Conservation (phyloP, 53 echinoderm and acorn worm species). For the Stichopus horrens region DNA sequence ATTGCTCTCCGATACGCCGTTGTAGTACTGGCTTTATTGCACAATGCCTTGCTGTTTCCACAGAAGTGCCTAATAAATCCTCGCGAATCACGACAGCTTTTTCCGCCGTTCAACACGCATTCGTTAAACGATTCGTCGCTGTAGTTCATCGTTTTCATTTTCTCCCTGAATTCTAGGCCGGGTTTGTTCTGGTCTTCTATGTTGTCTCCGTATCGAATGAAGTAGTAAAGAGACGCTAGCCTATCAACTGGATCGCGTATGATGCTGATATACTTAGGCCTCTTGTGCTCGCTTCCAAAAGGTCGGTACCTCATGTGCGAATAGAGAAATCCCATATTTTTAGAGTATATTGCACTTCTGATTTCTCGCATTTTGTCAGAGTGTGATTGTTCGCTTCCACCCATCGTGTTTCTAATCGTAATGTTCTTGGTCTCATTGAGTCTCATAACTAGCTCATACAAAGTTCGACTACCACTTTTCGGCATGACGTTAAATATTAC, state of each 20-base stretch:
- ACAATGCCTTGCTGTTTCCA: neutral
- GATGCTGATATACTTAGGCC: slow-evolving; percentile 42
- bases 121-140: slow-evolving; percentile 24
- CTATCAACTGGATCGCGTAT: slow-evolving; percentile 41
- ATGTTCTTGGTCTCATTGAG: neutral
- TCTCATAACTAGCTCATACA: slow-evolving; percentile 10
- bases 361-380: slow-evolving; percentile 7
- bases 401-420: slow-evolving; percentile 24
- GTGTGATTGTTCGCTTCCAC: neutral
- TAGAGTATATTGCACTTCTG: neutral
- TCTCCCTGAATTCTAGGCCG: slow-evolving; percentile 20
- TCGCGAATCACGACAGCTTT: neutral
- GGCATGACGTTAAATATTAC: slow-evolving; percentile 32
- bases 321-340: slow-evolving; percentile 22
- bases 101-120: neutral
- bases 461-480: slow-evolving; percentile 34
- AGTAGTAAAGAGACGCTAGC: slow-evolving; percentile 38
- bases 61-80: slow-evolving; percentile 24
- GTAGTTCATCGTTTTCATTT: slow-evolving; percentile 7
- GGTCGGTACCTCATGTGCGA: slow-evolving; percentile 31
- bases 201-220: slow-evolving; percentile 30
- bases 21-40: neutral
- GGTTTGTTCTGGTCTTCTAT: neutral
- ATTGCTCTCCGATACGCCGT: neutral
- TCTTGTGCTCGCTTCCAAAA: neutral